Percentiles rank a stretch among this genome's conserved stretches.
phyloP scores from a whole-genome alignment of 2,797 vertebrate genomes.

The Echeneis naucrates region DNA sequence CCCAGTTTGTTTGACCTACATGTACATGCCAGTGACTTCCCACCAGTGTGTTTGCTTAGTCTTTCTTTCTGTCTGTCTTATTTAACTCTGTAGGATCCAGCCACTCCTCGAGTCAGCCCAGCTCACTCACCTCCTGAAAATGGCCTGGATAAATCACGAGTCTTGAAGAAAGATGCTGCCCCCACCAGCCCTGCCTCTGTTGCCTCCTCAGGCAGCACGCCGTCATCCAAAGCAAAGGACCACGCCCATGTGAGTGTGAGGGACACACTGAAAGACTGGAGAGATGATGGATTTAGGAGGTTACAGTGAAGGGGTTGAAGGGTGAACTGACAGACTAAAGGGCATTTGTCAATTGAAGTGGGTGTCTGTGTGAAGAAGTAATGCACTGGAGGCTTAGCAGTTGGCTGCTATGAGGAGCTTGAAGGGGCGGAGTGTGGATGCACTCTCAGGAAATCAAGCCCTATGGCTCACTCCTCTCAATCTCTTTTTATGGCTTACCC shows the following conservation, averaged over 20 bases:
- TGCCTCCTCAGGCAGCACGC: constrained; percentile 97
- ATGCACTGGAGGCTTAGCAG: constrained; percentile 64
- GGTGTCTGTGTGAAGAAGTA: constrained; percentile 63
- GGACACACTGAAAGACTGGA: constrained; percentile 14
- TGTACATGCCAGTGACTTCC: constrained; percentile 76
- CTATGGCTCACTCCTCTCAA: constrained; percentile 76
- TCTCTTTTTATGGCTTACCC: constrained; percentile 80
- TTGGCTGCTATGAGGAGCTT: constrained; percentile 55
- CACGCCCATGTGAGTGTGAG: constrained; percentile 88
- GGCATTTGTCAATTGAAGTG: constrained; percentile 74
- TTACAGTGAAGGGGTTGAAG: constrained; percentile 46
- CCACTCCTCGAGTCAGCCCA: constrained; percentile 93
- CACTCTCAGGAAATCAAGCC: constrained; percentile 78
- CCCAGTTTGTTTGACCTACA: constrained; percentile 81
- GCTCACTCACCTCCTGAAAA: constrained; percentile 95
- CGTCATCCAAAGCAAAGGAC: constrained; percentile 97
- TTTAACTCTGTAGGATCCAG: constrained; percentile 86
- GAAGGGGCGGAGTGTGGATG: constrained; percentile 64
- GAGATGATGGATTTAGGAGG: constrained; percentile 50
- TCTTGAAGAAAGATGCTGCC: constrained; percentile 91
- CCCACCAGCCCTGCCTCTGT: constrained; percentile 96
- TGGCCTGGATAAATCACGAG: constrained; percentile 92
- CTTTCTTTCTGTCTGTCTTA: constrained; percentile 59
- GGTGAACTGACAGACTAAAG: constrained; percentile 63
- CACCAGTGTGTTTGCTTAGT: constrained; percentile 75